Base-by-base conservation (phyloP, 1,140 invertebrate species). In the Rhyzopertha dominica region DNA sequence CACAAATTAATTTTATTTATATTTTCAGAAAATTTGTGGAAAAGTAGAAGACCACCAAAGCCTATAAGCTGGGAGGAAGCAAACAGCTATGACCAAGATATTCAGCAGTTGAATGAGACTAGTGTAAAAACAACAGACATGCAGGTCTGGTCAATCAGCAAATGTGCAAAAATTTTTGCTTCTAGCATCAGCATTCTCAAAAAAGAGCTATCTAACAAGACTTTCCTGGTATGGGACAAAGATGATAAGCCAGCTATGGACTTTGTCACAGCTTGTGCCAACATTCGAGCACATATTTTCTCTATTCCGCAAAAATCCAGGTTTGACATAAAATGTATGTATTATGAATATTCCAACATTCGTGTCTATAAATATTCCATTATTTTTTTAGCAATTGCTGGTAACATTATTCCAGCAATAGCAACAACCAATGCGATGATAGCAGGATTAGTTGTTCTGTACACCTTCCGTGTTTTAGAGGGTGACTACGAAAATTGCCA, bases 341-440 rank as follows among this genome's bases (percentile, higher is more conserved):
- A 5, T 38, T 7, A 35, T 14, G 20, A 32, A 35, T 35, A 5
- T 1, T 35, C 20, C 3, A 12, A 18, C 13, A 37, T 37, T 37
- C n/a, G n/a, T n/a, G n/a, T n/a, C n/a, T n/a, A n/a, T n/a, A n/a
- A n/a, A n/a, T n/a, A n/a, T n/a, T n/a, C n/a, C 46, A 32, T 37
- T 36, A 43, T 49, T n/a, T 56, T 68, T 70, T 50, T 66, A 93
- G 90, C 95, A 18, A 98, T 98, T 89, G 96, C 96, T 8, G 95
- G 96, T 1, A 90, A 90, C 57, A 99, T 99, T 47, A 96, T 99
- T 59, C 95, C 96, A 29, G 96, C 96, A 0, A 98, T 99, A 63
- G 95, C 96, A 1, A 96, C 95, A 2, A 97, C 95, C 2, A 99
- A 99, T 66, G 95, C 96, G 0, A 90, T 98, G 46, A 86, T 98